Percentiles rank a stretch among this genome's conserved stretches.
These are phyloP conservation scores for Pachycephala philippinensis DNA, from an alignment of 2,113 vertebrate species.

Conservation along the genomic window DNA sequence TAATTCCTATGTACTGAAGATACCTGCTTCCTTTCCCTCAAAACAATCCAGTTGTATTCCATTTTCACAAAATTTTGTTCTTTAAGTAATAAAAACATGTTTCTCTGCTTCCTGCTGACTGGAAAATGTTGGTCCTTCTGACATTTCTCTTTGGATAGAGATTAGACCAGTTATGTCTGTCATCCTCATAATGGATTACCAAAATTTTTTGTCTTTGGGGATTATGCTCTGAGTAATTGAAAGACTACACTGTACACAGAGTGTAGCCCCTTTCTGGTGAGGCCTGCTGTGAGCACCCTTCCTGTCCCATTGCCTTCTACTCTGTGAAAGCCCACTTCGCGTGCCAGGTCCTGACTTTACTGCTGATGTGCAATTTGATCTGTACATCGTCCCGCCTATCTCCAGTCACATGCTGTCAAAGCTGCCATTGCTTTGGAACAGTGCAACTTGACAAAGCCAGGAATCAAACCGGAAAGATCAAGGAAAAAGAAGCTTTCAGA, in stretches of 20 bases:
- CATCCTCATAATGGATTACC: not conserved
- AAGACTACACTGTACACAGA: not conserved
- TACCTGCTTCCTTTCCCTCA: not conserved
- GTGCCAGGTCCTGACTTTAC: not conserved
- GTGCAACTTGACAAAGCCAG: not conserved
- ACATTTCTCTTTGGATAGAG: not conserved
- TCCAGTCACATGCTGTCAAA: not conserved
- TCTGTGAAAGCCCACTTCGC: not conserved
- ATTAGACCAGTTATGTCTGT: accelerated
- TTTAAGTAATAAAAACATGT: not conserved
- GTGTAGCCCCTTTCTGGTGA: not conserved
- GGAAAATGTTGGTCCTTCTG: not conserved
- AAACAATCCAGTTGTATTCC: not conserved
- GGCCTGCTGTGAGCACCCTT: not conserved
- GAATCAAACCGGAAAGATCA: not conserved
- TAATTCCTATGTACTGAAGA: not conserved
- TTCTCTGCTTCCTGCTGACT: not conserved
- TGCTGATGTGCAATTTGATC: not conserved
- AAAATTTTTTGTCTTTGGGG: not conserved
- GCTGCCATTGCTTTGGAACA: not conserved
- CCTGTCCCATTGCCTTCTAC: not conserved
- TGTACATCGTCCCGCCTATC: accelerated
- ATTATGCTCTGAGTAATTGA: not conserved
- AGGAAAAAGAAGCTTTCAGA: not conserved
- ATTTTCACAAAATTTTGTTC: not conserved